Evolutionary conservation across 2,113 vertebrate genomes (phyloP), one percentile per base, ranked within the genome.

Genomic region (Halcyon malimbica): DNA sequence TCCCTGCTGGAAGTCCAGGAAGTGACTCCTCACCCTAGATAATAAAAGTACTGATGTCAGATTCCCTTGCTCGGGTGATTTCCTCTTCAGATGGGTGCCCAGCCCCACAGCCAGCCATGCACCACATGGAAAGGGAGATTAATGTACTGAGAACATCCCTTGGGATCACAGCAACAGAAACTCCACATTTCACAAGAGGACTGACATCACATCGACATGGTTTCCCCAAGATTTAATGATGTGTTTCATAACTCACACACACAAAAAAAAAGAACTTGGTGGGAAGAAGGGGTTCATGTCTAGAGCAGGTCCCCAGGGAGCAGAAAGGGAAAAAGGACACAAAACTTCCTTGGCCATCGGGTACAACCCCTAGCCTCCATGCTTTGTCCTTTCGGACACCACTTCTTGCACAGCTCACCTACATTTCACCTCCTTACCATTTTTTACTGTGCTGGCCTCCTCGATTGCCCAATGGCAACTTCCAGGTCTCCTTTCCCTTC

Each of bases 201-300:
- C 7, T 57, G 60, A 98, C 56, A 74, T 97, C 97, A 97, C 28
- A 54, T 23, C 5, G 0, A 41, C 84, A 44, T 0, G 8, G 56
- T 90, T 97, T 92, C 78, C 81, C 84, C 59, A 83, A 88, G 92
- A 84, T 89, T 83, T 94, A 95, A 87, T 33, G 13, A 80, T 17
- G 67, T 41, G 29, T 92, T 96, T 90, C 8, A 1, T 50, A 88
- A 94, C 11, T 18, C 80, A 67, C 42, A 42, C 42, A 64, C 5
- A 17, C 16, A 56, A 54, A 28, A 29, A 54, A 29, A 29, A 54
- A 54, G 19, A 59, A 64, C 35, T 35, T 70, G 21, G 10, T 28
- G 20, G 90, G 95, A 94, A 78, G 50, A 89, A 93, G 28, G 15
- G 37, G 35, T 71, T 87, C 62, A 80, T 33, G 39, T 50, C 68